Percentiles rank a stretch among this genome's conserved stretches.
phyloP scores from a whole-genome alignment of 92 coral and sea anemone species.

The Virgularia gustaviana region DNA sequence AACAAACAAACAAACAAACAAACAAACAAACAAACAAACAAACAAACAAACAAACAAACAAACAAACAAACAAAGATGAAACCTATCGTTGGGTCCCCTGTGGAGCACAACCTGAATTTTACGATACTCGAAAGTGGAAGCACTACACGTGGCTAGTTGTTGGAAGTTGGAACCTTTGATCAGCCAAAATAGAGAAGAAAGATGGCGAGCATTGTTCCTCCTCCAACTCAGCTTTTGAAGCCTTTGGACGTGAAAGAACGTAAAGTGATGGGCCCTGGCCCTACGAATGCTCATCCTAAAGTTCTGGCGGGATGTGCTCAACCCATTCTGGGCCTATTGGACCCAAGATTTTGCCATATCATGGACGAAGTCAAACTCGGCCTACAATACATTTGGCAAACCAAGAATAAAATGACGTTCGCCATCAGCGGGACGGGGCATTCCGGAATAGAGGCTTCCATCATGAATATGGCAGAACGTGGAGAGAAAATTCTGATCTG shows the following conservation, averaged over 20 bases:
- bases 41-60: no score
- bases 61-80: no score
- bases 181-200: no score
- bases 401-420: conserved; percentile 73
- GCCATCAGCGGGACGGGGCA: conserved; percentile 95
- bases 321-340: conserved; percentile 87
- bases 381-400: conserved; percentile 82
- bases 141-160: no score
- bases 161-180: no score
- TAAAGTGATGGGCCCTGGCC: conserved; percentile 93
- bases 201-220: conserved; percentile 28
- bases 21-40: no score
- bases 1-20: no score
- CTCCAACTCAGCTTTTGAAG: conserved; percentile 67
- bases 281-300: conserved; percentile 80
- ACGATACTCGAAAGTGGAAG: no score
- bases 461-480: conserved; percentile 81
- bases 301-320: conserved; percentile 73
- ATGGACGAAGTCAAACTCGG: conserved; percentile 86
- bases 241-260: conserved; percentile 78
- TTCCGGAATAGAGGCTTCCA: conserved; percentile 92
- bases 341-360: conserved; percentile 70
- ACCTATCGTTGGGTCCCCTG: no score
- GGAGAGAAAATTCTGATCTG: conserved; percentile 83
- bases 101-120: no score